A percentile compares a stretch with the other conserved stretches of the same genome.
These are phyloP conservation scores for Scyliorhinus canicula DNA, from an alignment of 2,797 vertebrate species.

Conservation along the genomic window DNA sequence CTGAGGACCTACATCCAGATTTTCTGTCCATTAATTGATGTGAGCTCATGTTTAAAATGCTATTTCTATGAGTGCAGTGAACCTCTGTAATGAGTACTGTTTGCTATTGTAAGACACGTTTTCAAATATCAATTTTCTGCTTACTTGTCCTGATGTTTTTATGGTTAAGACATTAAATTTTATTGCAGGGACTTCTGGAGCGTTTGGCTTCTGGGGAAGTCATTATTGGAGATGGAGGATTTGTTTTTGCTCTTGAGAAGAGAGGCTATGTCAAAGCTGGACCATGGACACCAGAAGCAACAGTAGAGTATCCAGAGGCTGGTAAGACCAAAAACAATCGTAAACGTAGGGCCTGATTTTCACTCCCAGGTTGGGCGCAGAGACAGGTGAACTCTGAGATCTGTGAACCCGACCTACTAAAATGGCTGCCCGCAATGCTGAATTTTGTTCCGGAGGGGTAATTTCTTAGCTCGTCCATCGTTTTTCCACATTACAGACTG, in stretches of 20 bases:
- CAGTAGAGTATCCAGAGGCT: constrained; percentile 84
- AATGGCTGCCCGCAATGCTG: too few relatives aligned
- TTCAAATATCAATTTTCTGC: neutral
- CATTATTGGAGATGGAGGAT: constrained; percentile 91
- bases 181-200: constrained; percentile 75
- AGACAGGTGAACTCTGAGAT: too few relatives aligned
- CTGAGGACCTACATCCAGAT: neutral
- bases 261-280: constrained; percentile 92
- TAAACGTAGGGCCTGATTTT: neutral
- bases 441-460: too few relatives aligned
- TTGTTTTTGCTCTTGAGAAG: constrained; percentile 91
- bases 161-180: neutral
- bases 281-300: constrained; percentile 94
- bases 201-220: constrained; percentile 79
- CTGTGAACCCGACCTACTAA: too few relatives aligned
- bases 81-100: neutral
- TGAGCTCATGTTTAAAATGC: neutral
- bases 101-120: neutral
- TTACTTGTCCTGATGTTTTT: neutral
- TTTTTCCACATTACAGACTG: too few relatives aligned
- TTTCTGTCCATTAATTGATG: neutral
- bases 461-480: too few relatives aligned
- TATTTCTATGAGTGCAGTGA: neutral
- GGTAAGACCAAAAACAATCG: constrained; percentile 55
- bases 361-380: too few relatives aligned